Evolutionary conservation across 1,140 invertebrate species (phyloP).

Genomic region (Scaptomyza graminum): DNA sequence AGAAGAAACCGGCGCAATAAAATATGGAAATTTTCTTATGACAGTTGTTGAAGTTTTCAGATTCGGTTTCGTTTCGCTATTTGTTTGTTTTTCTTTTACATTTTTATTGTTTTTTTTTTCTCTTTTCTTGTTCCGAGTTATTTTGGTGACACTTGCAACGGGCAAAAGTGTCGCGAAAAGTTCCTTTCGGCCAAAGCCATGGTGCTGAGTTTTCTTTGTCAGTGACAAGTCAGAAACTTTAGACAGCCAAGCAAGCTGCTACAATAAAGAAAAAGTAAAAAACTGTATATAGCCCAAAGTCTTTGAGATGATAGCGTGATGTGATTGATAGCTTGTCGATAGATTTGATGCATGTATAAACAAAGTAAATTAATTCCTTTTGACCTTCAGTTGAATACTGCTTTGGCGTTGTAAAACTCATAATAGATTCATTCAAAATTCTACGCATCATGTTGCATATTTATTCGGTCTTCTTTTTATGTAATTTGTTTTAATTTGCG

Average conservation of each 20-base stretch:
- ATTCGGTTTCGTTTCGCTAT: conserved; percentile 19
- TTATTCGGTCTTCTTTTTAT: too few species aligned
- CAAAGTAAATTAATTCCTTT: background rate
- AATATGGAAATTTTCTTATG: conserved; percentile 70
- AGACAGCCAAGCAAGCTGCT: background rate
- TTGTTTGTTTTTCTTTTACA: conserved; percentile 1
- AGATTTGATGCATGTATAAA: background rate
- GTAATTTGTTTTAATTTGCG: too few species aligned
- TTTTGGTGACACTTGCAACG: conserved; percentile 8
- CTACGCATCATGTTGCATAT: too few species aligned
- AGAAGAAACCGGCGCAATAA: conserved; percentile 53
- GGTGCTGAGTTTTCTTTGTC: conserved; percentile 35
- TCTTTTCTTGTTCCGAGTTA: background rate
- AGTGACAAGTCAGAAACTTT: conserved; percentile 32
- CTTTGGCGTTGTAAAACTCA: too few species aligned
- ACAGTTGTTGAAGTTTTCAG: conserved; percentile 40
- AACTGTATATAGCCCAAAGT: background rate
- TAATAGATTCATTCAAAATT: too few species aligned
- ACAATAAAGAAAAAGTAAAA: conserved; percentile 7
- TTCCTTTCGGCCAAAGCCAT: conserved; percentile 19
- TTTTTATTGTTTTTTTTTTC: conserved; percentile 4
- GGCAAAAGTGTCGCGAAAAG: conserved; percentile 29
- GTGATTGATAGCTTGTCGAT: background rate
- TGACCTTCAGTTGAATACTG: too few species aligned
- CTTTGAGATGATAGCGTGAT: conserved; percentile 2